Conservation (phyloP, 2,888 invertebrate species). For the Clostera curtula region DNA sequence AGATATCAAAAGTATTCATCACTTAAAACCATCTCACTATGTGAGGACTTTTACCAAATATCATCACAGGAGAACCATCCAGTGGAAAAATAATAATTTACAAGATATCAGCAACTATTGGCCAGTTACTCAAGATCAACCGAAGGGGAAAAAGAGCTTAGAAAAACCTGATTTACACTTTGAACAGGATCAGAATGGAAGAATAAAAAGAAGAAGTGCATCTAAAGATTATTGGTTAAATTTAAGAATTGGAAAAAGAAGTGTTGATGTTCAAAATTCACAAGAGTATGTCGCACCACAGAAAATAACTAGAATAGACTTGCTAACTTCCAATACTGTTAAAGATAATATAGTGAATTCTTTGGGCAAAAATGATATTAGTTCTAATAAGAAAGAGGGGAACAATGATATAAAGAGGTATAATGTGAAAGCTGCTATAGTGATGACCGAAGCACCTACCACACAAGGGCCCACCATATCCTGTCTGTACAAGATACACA, state of each 20-base stretch:
- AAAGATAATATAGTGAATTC: conserved; percentile 31
- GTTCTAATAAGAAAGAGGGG: conserved; percentile 35
- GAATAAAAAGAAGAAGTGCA: conserved; percentile 17
- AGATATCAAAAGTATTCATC: conserved; percentile 52
- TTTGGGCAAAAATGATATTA: conserved; percentile 34
- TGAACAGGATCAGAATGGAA: conserved; percentile 12
- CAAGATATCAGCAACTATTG: conserved; percentile 43
- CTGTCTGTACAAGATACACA: conserved; percentile 56
- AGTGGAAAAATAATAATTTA: conserved; percentile 38
- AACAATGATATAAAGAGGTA: conserved; percentile 34
- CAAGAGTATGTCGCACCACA: conserved; percentile 35
- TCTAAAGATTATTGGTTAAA: conserved; percentile 20
- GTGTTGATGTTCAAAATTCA: conserved; percentile 38
- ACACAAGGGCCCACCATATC: conserved; percentile 43
- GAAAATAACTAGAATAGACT: conserved; percentile 27
- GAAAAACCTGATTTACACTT: conserved; percentile 17
- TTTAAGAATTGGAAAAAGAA: conserved; percentile 36
- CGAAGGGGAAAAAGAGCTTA: conserved; percentile 45
- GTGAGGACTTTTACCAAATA: conserved; percentile 68
- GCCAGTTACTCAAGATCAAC: conserved; percentile 34
- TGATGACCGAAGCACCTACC: conserved; percentile 35
- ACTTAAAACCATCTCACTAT: conserved; percentile 52
- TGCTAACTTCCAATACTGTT: conserved; percentile 30
- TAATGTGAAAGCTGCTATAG: conserved; percentile 39
- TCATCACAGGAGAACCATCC: conserved; percentile 60